Evolutionary conservation across 2,113 vertebrate genomes (phyloP).

Genomic region (Sakesphorus luctuosus): DNA sequence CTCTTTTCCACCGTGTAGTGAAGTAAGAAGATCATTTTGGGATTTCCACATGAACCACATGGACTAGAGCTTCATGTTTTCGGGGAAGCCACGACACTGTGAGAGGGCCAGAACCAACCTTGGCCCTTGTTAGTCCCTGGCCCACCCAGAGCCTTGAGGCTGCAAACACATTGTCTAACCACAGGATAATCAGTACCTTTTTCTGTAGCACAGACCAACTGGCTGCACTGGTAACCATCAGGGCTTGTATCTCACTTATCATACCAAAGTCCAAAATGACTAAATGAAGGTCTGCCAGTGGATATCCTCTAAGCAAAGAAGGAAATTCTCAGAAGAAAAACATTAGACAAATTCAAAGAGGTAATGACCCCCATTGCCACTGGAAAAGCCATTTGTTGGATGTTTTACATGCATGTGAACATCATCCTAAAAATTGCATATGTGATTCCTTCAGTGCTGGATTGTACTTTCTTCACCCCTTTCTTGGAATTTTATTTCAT

Average conservation of each 20-base stretch:
- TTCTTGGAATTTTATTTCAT: neutral
- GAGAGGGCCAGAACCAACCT: accelerated
- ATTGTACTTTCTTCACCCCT: neutral
- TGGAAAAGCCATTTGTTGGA: neutral
- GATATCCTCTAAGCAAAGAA: neutral
- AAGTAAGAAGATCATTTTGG: neutral
- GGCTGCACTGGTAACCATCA: neutral
- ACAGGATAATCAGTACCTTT: neutral
- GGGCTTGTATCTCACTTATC: neutral
- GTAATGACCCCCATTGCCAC: neutral
- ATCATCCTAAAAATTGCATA: neutral
- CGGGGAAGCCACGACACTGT: accelerated
- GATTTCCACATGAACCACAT: neutral
- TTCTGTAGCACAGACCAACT: neutral
- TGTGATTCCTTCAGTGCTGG: neutral
- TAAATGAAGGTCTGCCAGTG: neutral
- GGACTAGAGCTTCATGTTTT: neutral
- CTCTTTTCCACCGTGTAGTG: neutral
- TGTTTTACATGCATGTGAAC: neutral
- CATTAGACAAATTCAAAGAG: neutral
- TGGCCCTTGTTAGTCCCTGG: neutral
- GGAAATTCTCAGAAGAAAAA: neutral
- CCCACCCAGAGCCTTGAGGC: neutral
- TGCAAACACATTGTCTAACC: accelerated
- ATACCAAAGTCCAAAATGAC: neutral